Conservation (phyloP, 2,888 invertebrate genomes). For the Ennomos quercinarius region DNA sequence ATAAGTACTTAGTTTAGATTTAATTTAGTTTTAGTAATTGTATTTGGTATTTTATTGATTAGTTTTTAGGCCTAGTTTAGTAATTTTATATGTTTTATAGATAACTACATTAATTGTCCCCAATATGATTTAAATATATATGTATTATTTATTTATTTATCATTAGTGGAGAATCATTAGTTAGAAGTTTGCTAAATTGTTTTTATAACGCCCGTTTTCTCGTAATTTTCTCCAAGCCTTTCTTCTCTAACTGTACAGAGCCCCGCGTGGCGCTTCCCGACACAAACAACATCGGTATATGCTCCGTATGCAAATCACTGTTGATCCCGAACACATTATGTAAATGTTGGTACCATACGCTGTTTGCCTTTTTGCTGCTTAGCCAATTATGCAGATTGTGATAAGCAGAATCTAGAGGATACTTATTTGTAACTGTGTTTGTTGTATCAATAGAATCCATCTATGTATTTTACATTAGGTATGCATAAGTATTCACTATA, state of each 20-base stretch:
- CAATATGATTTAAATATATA: too few species aligned
- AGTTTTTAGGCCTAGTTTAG: too few species aligned
- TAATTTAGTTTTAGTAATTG: too few species aligned
- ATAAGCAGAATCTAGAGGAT: conserved; percentile 16
- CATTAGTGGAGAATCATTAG: too few species aligned
- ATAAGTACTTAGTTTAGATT: too few species aligned
- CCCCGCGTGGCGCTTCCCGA: conserved; percentile 20
- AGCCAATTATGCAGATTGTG: conserved; percentile 32
- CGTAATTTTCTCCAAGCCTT: conserved; percentile 7
- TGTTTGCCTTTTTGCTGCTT: conserved; percentile 23
- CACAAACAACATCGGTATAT: conserved; percentile 15
- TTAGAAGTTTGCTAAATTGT: too few species aligned
- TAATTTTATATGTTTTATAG: too few species aligned
- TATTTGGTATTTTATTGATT: too few species aligned
- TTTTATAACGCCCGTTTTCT: background rate
- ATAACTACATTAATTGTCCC: too few species aligned
- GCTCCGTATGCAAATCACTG: conserved; percentile 22
- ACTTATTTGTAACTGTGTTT: conserved; percentile 18
- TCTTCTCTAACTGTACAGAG: conserved; percentile 7
- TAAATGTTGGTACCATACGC: conserved; percentile 23
- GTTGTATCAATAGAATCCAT: background rate
- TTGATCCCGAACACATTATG: conserved; percentile 30
- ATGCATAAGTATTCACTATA: too few species aligned
- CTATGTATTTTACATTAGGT: conserved; percentile 2
- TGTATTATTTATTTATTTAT: too few species aligned